phyloP scores from a whole-genome alignment of 2,888 invertebrate genomes.

The Prosopocoilus inquinatus region DNA sequence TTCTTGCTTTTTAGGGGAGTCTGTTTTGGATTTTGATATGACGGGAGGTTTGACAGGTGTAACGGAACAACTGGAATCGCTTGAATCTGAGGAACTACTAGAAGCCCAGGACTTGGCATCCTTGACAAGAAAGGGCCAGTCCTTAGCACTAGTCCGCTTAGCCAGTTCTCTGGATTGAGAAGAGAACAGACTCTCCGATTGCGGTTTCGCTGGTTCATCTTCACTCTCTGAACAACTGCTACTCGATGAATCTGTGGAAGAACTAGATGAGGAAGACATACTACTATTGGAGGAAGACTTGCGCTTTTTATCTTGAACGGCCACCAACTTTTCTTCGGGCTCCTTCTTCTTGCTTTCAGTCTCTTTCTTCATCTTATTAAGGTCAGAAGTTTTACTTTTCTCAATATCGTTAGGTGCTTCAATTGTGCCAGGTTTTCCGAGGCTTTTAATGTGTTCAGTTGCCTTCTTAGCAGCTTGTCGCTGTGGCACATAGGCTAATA shows the following conservation, averaged over 20 bases:
- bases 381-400: conserved; percentile 11
- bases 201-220: conserved; percentile 47
- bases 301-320: conserved; percentile 48
- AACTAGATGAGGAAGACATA: conserved; percentile 53
- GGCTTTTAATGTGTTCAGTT: conserved; percentile 83
- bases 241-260: conserved; percentile 52
- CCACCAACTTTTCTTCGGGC: conserved; percentile 36
- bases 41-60: conserved; percentile 35
- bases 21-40: conserved; percentile 18
- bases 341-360: conserved; percentile 28
- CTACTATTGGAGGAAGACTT: conserved; percentile 59
- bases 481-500: conserved; percentile 83
- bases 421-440: conserved; percentile 53
- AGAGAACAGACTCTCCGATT: conserved; percentile 45
- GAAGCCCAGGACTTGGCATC: conserved; percentile 68
- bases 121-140: conserved; percentile 80
- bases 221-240: conserved; percentile 62
- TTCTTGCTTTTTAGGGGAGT: conserved; percentile 28
- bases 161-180: conserved; percentile 38
- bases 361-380: conserved; percentile 17
- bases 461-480: conserved; percentile 90
- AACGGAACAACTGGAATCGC: conserved; percentile 48
- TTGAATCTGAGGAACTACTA: conserved; percentile 61
- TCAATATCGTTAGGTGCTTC: conserved; percentile 5
- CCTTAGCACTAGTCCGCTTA: conserved; percentile 55